phyloP scores from a whole-genome alignment of 2,113 vertebrate species.

The Ochotona curzoniae region DNA sequence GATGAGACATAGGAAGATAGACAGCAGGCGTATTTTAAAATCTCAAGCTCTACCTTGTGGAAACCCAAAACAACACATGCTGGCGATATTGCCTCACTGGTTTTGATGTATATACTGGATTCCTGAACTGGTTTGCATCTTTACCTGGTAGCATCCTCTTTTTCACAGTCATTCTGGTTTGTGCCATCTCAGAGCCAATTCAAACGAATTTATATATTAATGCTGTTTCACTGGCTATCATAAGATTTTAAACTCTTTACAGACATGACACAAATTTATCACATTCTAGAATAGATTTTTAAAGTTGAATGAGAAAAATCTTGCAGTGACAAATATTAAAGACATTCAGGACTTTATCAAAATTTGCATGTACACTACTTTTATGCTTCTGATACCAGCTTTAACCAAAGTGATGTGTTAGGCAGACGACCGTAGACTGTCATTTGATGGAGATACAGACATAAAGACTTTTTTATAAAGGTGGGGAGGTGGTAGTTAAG shows the following conservation, averaged over 20 bases:
- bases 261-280: not conserved
- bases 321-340: not conserved
- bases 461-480: not conserved
- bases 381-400: not conserved
- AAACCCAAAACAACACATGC: not conserved
- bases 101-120: not conserved
- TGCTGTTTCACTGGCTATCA: not conserved
- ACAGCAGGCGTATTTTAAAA: too few relatives aligned
- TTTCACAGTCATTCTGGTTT: not conserved
- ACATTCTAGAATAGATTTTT: not conserved
- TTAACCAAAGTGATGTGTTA: not conserved
- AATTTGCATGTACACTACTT: not conserved
- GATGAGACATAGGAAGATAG: too few relatives aligned
- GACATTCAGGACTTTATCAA: not conserved
- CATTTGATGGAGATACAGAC: not conserved
- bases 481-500: not conserved
- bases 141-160: not conserved
- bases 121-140: fast-evolving
- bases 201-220: not conserved
- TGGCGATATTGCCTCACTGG: not conserved
- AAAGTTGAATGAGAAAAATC: too few relatives aligned
- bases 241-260: not conserved
- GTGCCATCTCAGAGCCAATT: not conserved
- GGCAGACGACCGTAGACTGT: not conserved
- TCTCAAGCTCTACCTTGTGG: not conserved